These are phyloP conservation scores for Acanthosepion esculentum DNA, from an alignment of 2,888 invertebrate species.

Conservation along the genomic window DNA sequence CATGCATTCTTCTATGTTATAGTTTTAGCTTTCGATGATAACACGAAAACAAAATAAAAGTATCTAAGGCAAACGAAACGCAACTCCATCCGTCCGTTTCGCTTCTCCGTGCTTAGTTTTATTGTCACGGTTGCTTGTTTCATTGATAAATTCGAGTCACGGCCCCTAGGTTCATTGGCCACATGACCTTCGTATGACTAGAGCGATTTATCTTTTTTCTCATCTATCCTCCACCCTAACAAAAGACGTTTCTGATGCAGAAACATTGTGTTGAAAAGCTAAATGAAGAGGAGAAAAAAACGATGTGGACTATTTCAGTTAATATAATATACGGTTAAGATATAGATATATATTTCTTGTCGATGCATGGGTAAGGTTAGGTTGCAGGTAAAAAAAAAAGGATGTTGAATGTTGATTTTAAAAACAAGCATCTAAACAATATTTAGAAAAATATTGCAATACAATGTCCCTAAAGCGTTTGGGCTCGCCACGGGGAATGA, in stretches of 20 bases:
- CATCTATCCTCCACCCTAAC: background rate
- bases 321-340: background rate
- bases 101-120: background rate
- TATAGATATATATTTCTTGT: background rate
- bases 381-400: background rate
- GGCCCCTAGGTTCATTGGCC: background rate
- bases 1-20: background rate
- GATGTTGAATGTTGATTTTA: too few species aligned
- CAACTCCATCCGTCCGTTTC: too few species aligned
- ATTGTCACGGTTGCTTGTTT: background rate
- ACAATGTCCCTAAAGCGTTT: too few species aligned
- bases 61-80: background rate
- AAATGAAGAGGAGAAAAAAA: background rate
- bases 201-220: too few species aligned
- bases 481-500: too few species aligned
- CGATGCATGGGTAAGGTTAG: background rate
- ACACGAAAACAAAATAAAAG: background rate
- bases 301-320: background rate
- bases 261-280: too few species aligned
- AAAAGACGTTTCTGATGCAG: background rate
- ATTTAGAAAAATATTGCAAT: background rate
- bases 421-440: background rate
- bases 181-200: background rate
- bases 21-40: background rate
- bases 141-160: background rate